Percentiles rank a stretch among this genome's conserved stretches.
Conservation (phyloP, 2,113 vertebrate genomes). For the Vidua macroura region DNA sequence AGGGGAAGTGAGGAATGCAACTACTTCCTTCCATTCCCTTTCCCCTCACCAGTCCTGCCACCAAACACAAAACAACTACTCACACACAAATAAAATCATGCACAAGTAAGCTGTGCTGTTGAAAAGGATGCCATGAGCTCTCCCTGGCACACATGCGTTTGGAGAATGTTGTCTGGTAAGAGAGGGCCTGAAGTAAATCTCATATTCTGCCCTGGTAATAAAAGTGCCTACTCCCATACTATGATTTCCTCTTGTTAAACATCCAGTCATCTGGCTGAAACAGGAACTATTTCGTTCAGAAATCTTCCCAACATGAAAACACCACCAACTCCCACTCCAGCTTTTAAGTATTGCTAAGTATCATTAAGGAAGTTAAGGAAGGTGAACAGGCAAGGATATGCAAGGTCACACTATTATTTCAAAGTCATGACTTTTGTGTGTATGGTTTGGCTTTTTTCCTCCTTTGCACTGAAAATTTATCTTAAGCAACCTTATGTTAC, state of each 20-base stretch:
- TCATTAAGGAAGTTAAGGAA: neutral
- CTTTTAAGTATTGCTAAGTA: neutral
- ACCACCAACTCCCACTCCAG: neutral
- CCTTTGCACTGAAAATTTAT: neutral
- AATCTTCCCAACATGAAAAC: neutral
- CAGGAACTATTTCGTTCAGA: neutral
- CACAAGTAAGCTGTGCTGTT: neutral
- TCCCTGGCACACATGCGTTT: neutral
- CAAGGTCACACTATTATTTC: neutral
- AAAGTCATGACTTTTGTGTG: neutral
- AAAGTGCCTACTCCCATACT: neutral
- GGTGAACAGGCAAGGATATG: neutral
- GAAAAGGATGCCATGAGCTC: neutral
- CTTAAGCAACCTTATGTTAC: neutral
- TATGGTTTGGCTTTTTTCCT: no score
- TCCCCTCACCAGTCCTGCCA: neutral
- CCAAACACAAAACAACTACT: neutral
- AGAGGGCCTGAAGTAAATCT: neutral
- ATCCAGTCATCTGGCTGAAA: neutral
- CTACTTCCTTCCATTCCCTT: neutral
- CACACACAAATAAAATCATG: neutral
- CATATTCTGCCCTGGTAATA: neutral
- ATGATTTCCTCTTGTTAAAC: neutral
- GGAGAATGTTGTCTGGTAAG: neutral
- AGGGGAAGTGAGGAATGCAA: neutral